Conservation (phyloP, 2,113 vertebrate species). For the Hylia prasina region DNA sequence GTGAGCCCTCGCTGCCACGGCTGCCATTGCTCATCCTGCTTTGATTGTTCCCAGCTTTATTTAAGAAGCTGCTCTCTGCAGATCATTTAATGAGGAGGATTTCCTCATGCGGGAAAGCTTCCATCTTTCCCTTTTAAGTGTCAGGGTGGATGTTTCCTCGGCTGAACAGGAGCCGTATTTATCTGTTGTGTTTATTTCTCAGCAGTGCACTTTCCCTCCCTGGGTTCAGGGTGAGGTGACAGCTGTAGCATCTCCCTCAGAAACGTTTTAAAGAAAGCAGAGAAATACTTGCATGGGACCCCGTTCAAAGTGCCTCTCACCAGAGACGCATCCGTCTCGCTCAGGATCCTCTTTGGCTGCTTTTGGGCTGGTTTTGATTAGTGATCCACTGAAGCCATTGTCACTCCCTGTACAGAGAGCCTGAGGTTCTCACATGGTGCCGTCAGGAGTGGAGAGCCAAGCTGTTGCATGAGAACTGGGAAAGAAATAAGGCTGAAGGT, state of each 20-base stretch:
- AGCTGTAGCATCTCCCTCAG: neutral
- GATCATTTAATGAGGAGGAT: neutral
- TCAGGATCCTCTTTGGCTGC: accelerated
- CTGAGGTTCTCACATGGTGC: neutral
- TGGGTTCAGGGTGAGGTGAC: neutral
- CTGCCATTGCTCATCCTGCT: neutral
- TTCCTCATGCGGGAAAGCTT: neutral
- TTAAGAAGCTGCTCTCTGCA: neutral
- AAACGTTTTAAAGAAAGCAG: neutral
- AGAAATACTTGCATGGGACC: accelerated
- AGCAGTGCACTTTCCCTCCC: neutral
- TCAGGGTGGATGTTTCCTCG: neutral
- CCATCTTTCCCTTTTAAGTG: neutral
- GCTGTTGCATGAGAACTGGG: accelerated
- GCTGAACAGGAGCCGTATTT: neutral
- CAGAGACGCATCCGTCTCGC: accelerated
- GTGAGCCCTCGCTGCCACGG: neutral
- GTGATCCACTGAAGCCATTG: neutral
- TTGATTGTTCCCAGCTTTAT: neutral
- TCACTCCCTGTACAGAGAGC: accelerated
- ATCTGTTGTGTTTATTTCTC: neutral
- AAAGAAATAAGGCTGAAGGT: neutral
- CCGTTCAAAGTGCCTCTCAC: neutral
- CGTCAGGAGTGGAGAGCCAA: neutral
- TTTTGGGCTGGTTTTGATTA: neutral